Percentiles rank a stretch among this genome's conserved stretches.
phyloP scores from a whole-genome alignment of 2,888 invertebrate species.

The Drosophila falleni region DNA sequence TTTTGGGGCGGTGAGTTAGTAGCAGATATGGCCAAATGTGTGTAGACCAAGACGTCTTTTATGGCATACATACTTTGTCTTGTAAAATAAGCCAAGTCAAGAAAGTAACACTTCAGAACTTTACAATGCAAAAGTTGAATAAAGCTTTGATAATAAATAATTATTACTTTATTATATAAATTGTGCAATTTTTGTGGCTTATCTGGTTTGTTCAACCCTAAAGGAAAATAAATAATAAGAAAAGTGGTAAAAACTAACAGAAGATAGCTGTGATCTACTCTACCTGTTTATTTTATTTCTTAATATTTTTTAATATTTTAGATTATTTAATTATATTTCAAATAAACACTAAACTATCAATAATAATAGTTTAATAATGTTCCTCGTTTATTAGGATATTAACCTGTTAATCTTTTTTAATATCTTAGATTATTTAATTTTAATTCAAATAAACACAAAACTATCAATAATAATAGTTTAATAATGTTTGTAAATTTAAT shows the following conservation, averaged over 20 bases:
- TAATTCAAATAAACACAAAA: too few relatives aligned
- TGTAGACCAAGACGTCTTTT: conserved; percentile 24
- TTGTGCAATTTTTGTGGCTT: neutral
- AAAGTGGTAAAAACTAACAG: neutral
- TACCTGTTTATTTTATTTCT: neutral
- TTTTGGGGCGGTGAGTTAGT: conserved; percentile 11
- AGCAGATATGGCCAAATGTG: conserved; percentile 11
- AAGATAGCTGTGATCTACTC: neutral
- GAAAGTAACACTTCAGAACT: conserved; percentile 34
- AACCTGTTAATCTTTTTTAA: too few relatives aligned
- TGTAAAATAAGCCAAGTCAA: conserved; percentile 39
- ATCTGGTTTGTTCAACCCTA: neutral
- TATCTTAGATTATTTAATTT: too few relatives aligned
- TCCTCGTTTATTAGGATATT: too few relatives aligned
- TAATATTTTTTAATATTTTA: too few relatives aligned
- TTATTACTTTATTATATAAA: conserved; percentile 17
- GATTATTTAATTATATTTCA: too few relatives aligned
- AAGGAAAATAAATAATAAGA: neutral
- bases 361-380: too few relatives aligned
- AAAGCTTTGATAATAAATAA: conserved; percentile 24
- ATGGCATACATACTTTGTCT: conserved; percentile 30
- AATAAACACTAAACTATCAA: too few relatives aligned
- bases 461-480: too few relatives aligned
- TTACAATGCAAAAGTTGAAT: conserved; percentile 7
- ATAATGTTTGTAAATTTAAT: neutral